Conservation (phyloP, 2,113 vertebrate genomes). For the Mastomys coucha region DNA sequence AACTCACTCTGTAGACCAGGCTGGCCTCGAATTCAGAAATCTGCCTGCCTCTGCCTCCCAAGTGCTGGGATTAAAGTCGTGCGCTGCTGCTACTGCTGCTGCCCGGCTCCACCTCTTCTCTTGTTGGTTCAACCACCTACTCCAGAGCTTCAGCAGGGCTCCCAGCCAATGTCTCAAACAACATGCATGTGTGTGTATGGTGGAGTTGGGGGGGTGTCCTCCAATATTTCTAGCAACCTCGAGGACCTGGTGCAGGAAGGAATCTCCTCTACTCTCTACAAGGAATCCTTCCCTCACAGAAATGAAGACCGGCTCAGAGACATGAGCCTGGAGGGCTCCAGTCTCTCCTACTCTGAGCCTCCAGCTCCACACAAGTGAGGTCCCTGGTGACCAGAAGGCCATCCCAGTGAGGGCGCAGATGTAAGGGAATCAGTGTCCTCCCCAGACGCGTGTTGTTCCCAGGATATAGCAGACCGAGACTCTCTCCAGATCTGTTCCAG, state of each 20-base stretch:
- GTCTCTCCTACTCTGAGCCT: neutral
- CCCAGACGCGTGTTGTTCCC: neutral
- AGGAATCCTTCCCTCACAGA: neutral
- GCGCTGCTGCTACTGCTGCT: too few species aligned
- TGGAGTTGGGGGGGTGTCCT: too few species aligned
- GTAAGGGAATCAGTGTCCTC: too few species aligned
- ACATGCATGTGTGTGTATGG: fast-evolving
- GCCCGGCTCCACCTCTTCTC: too few species aligned
- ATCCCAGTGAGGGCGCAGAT: neutral
- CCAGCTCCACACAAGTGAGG: fast-evolving
- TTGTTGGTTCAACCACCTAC: neutral
- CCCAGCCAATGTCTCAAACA: neutral
- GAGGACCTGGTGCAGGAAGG: fast-evolving
- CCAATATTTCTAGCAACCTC: neutral
- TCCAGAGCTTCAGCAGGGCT: neutral
- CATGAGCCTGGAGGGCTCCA: neutral
- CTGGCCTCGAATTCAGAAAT: too few species aligned
- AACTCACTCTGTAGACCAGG: too few species aligned
- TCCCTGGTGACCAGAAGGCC: neutral
- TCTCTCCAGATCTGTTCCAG: neutral
- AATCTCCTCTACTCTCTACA: too few species aligned
- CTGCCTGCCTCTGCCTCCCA: too few species aligned
- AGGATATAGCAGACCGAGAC: fast-evolving
- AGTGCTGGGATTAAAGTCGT: too few species aligned
- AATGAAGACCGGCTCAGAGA: neutral